Base-by-base conservation (phyloP, 2,888 invertebrate genomes). In the Pimpla rufipes region DNA sequence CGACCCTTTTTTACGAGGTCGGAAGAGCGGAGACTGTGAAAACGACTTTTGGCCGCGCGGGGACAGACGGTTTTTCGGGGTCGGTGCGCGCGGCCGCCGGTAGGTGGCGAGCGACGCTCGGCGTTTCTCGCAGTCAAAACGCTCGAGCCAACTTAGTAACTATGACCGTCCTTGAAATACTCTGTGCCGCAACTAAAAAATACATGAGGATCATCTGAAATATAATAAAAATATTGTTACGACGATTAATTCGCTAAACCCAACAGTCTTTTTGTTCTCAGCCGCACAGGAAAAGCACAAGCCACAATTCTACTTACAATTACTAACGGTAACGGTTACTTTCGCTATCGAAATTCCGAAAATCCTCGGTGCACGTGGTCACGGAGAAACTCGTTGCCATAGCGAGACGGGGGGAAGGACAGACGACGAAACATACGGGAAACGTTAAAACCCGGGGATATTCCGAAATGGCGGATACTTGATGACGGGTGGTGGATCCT, bases 1-100 rank as follows among this genome's bases (percentile, higher is more conserved):
- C 84, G 83, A 82, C 82, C 78, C 76, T 86, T 89, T 88, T 88
- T 87, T 79, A 57, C 13, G 57, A 29, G 23, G 0, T 29, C n/a
- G 13, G n/a, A 23, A 57, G 21, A 10, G 29, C 29, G n/a, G 29
- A 23, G 13, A 29, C 29, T 29, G 29, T 23, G 13, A n/a, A 57
- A 57, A 29, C 23, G 29, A 29, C 57, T n/a, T 29, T 11, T 10
- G 4, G 57, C 11, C 10, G 18, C 21, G 55, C 4, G 55, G 0
- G 21, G 55, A 55, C 5, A 18, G 4, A 3, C 2, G 7, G 7
- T 52, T 52, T 52, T 52, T 52, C 10, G 2, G 0, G 18, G 18
- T 21, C 29, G 57, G 42, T 42, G 42, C 42, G 11, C 42, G 13
- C 11, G 8, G 42, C 11, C 13, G 42, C 7, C 42, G 42, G 4